These are phyloP conservation scores for Abscondita cerata DNA, from an alignment of 2,888 invertebrate species.

Conservation along the genomic window DNA sequence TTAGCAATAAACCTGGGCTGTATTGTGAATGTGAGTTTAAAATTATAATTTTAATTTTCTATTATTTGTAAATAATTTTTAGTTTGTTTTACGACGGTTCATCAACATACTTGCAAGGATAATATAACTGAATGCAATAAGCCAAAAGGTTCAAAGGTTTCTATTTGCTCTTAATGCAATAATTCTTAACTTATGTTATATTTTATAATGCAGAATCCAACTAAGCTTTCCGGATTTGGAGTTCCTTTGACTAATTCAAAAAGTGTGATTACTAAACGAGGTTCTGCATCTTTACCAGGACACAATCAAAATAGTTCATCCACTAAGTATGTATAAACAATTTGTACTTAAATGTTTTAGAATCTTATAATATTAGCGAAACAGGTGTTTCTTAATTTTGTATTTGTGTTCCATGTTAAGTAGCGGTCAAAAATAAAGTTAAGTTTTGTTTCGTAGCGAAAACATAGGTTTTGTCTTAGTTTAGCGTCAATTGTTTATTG, in stretches of 20 bases:
- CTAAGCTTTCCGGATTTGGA: constrained; percentile 55
- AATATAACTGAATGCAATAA: constrained; percentile 85
- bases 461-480: constrained; percentile 16
- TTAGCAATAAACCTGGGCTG: constrained; percentile 82
- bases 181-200: constrained; percentile 30
- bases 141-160: constrained; percentile 70
- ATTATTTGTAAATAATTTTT: constrained; percentile 25
- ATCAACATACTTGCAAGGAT: constrained; percentile 88
- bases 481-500: constrained; percentile 13
- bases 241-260: constrained; percentile 55
- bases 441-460: constrained; percentile 2
- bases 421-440: neutral
- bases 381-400: neutral
- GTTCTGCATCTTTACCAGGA: constrained; percentile 53
- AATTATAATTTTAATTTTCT: neutral
- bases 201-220: constrained; percentile 50
- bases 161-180: no score
- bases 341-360: constrained; percentile 1
- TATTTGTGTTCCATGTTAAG: constrained; percentile 8
- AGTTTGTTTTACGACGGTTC: constrained; percentile 88
- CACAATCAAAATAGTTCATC: constrained; percentile 52
- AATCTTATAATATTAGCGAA: neutral
- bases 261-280: constrained; percentile 54
- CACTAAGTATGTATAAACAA: constrained; percentile 50
- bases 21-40: constrained; percentile 80